phyloP scores from a whole-genome alignment of 2,797 vertebrate species.

The Microchirus variegatus region DNA sequence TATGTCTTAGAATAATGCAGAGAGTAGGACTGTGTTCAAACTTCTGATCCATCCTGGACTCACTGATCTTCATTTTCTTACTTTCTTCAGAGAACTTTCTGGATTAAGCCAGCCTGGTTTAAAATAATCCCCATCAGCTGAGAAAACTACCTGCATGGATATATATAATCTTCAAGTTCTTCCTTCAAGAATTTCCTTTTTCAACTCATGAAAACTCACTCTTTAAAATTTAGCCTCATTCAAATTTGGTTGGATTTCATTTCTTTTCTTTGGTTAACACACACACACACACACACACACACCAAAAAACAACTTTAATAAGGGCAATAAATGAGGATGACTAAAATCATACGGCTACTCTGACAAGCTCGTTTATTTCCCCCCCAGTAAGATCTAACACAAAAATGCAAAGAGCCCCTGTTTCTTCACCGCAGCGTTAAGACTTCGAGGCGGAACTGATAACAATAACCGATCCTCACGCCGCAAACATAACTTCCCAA shows the following conservation, averaged over 20 bases:
- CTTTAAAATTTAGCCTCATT: not conserved
- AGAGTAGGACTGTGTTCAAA: constrained; percentile 44
- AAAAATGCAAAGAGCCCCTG: too few relatives aligned
- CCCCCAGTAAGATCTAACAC: too few relatives aligned
- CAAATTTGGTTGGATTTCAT: constrained; percentile 24
- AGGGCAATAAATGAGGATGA: not conserved
- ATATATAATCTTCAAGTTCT: too few relatives aligned
- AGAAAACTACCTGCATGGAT: constrained; percentile 5
- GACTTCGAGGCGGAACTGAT: not conserved
- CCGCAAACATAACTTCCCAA: not conserved
- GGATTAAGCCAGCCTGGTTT: constrained; percentile 23
- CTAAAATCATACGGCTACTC: not conserved
- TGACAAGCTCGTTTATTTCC: not conserved
- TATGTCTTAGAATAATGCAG: constrained; percentile 72
- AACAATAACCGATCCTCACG: not conserved
- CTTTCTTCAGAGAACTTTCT: constrained; percentile 40
- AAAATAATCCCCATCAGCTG: constrained; percentile 18
- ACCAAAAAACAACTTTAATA: not conserved
- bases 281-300: constrained; percentile 15
- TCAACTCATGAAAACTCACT: constrained; percentile 5
- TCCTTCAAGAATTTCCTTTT: constrained; percentile 16
- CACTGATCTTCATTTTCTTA: constrained; percentile 49
- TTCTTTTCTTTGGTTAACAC: constrained; percentile 57
- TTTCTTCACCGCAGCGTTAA: not conserved
- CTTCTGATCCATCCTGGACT: constrained; percentile 34